Conservation (phyloP, 2,888 invertebrate species). For the Zaprionus lineosus region DNA sequence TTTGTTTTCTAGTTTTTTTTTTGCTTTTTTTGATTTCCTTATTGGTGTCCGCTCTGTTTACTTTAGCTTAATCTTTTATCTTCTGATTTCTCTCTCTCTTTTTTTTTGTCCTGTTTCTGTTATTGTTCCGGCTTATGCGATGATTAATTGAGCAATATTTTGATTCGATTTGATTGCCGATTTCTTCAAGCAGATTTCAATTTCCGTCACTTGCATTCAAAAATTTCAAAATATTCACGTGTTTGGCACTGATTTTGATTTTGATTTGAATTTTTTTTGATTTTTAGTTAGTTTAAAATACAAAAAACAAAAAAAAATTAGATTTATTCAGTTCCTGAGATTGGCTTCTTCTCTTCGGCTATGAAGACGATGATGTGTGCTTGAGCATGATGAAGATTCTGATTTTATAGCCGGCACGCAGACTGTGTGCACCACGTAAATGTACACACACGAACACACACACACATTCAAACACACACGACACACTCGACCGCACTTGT, state of each 20-base stretch:
- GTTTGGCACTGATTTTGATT: slow-evolving; percentile 60
- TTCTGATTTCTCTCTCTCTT: slow-evolving; percentile 16
- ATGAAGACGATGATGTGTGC: too few species aligned
- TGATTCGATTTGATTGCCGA: slow-evolving; percentile 28
- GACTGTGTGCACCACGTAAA: too few species aligned
- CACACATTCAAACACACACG: slow-evolving; percentile 24
- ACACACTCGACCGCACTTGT: too few species aligned
- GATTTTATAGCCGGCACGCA: slow-evolving; percentile 43
- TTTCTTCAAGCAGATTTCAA: slow-evolving; percentile 35
- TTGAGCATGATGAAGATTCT: slow-evolving; percentile 21
- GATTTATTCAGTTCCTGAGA: too few species aligned
- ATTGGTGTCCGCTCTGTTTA: too few species aligned
- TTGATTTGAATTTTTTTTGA: slow-evolving; percentile 1
- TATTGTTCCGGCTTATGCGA: slow-evolving; percentile 11
- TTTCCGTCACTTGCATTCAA: slow-evolving; percentile 26
- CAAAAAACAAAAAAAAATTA: too few species aligned
- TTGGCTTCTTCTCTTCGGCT: too few species aligned
- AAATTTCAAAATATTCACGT: not conserved
- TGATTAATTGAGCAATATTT: slow-evolving; percentile 37
- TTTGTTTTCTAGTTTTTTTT: slow-evolving; percentile 18
- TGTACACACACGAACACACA: slow-evolving; percentile 23
- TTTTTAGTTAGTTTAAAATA: too few species aligned
- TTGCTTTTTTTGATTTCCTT: too few species aligned
- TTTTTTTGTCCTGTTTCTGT: slow-evolving; percentile 22
- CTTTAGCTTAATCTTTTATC: too few species aligned